Percentiles rank a stretch among this genome's conserved stretches.
Evolutionary conservation across 2,113 vertebrate species (phyloP).

Genomic region (Emydocephalus ijimae): DNA sequence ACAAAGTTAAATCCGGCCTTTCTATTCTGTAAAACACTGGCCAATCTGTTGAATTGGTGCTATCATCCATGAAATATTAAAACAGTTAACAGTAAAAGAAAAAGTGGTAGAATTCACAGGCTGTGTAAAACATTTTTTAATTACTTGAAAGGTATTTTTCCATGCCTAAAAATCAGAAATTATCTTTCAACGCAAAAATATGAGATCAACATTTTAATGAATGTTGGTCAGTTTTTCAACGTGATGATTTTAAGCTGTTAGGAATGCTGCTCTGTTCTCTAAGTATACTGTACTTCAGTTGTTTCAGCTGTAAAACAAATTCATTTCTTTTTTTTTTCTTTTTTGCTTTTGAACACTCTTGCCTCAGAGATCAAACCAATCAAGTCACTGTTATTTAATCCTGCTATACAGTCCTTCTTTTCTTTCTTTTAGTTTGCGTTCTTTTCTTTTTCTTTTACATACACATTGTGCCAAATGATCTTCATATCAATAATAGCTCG

Average conservation of each 20-base stretch:
- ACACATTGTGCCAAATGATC: not conserved
- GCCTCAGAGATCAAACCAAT: not conserved
- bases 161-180: not conserved
- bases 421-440: not conserved
- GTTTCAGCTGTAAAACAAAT: not conserved
- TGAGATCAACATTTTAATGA: not conserved
- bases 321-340: not conserved
- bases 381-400: not conserved
- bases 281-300: not conserved
- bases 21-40: not conserved
- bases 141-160: not conserved
- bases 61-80: not conserved
- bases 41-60: not conserved
- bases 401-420: not conserved
- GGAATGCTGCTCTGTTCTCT: not conserved
- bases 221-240: not conserved
- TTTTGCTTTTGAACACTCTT: not conserved
- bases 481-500: not conserved
- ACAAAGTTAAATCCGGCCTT: not conserved
- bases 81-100: not conserved
- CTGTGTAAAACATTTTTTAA: not conserved
- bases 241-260: not conserved
- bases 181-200: not conserved
- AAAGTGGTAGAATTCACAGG: not conserved
- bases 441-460: not conserved